Evolutionary conservation across 2,797 vertebrate species (phyloP).

Genomic region (Gymnocypris eckloni): DNA sequence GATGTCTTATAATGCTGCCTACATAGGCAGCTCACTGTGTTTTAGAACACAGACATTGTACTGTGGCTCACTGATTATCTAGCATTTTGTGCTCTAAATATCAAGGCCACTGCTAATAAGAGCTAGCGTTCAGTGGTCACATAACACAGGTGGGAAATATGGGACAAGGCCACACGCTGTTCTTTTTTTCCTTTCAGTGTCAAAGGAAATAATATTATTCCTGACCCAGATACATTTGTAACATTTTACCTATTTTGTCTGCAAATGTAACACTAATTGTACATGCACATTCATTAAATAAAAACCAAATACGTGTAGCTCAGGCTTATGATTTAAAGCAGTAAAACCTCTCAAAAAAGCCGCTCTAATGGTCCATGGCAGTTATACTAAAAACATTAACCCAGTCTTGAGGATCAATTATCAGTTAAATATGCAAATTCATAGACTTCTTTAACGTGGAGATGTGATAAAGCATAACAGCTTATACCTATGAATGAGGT

Average conservation of each 20-base stretch:
- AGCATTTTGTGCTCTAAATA: background rate
- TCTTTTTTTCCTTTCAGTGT: background rate
- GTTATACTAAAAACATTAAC: background rate
- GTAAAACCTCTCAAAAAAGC: background rate
- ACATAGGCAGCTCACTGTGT: background rate
- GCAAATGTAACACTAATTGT: background rate
- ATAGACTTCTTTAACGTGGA: background rate
- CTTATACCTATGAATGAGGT: background rate
- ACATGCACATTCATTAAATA: background rate
- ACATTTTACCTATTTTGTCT: background rate
- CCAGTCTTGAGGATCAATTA: background rate
- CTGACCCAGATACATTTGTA: slow-evolving; percentile 7
- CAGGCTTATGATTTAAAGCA: background rate
- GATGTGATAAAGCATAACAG: background rate
- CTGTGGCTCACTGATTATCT: background rate
- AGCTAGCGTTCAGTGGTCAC: slow-evolving; percentile 5
- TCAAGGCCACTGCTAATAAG: slow-evolving; percentile 2
- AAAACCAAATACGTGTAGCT: background rate
- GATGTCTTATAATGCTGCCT: background rate
- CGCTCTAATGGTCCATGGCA: background rate
- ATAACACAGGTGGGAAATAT: slow-evolving; percentile 7
- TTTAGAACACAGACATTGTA: background rate
- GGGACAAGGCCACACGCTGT: slow-evolving; percentile 9
- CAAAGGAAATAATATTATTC: background rate
- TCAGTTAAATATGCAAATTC: background rate